Conservation (phyloP, 1,140 invertebrate species). For the Centruroides vittatus region DNA sequence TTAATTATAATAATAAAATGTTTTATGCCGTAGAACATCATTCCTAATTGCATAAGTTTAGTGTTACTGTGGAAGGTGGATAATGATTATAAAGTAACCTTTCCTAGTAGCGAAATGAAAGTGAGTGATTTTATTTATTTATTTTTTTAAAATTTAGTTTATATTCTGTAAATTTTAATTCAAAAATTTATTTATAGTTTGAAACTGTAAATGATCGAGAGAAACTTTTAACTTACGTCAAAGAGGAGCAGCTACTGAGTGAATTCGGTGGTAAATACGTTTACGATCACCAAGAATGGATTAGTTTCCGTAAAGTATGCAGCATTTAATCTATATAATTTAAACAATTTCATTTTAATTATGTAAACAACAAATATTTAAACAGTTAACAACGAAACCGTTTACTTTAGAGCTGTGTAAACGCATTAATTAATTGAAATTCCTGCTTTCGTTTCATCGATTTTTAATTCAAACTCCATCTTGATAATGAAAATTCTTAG, state of each 20-base stretch:
- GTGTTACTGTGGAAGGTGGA: background rate
- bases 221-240: slow-evolving; percentile 20
- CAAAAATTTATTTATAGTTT: slow-evolving; percentile 17
- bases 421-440: too few species aligned
- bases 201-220: slow-evolving; percentile 21
- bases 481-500: too few species aligned
- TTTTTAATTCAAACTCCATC: too few species aligned
- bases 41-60: slow-evolving; percentile 12
- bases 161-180: too few species aligned
- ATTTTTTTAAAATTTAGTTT: background rate
- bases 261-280: slow-evolving; percentile 23
- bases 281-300: slow-evolving; percentile 27
- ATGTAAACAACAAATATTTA: too few species aligned
- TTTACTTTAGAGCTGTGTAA: too few species aligned
- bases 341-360: too few species aligned
- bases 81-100: background rate
- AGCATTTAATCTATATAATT: background rate
- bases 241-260: slow-evolving; percentile 20
- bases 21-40: slow-evolving; percentile 2
- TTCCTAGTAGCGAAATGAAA: slow-evolving; percentile 12
- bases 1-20: too few species aligned
- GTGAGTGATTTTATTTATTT: slow-evolving; percentile 2
- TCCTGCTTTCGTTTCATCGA: too few species aligned
- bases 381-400: too few species aligned
- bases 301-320: slow-evolving; percentile 26